Percentiles rank a stretch among this genome's conserved stretches.
Conservation (phyloP, 1,140 invertebrate species). For the Metaphire vulgaris region DNA sequence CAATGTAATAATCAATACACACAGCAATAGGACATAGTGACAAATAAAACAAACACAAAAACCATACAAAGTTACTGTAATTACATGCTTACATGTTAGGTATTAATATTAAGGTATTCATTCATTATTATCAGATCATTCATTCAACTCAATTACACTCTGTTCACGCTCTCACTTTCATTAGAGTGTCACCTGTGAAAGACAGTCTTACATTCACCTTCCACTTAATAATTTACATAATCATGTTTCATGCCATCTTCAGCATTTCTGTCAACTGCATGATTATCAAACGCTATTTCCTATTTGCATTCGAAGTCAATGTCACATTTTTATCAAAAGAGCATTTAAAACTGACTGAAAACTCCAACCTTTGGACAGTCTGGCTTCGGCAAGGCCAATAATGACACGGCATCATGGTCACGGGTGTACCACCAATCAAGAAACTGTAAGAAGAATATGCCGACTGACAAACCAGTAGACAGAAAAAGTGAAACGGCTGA, state of each 20-base stretch:
- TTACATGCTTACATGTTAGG: too few species aligned
- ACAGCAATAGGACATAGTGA: neutral
- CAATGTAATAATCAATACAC: neutral
- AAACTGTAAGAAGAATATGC: neutral
- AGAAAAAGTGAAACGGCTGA: neutral
- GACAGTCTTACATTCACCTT: neutral
- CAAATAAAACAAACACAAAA: neutral
- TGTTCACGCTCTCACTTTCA: too few species aligned
- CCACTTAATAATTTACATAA: neutral
- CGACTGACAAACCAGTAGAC: neutral
- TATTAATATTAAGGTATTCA: too few species aligned
- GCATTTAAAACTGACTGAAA: neutral
- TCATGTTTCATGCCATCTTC: neutral
- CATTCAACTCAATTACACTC: too few species aligned
- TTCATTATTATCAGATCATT: too few species aligned
- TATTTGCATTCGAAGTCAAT: too few species aligned
- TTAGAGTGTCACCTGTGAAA: neutral
- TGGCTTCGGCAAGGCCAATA: neutral
- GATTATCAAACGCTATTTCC: neutral
- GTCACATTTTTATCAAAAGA: too few species aligned
- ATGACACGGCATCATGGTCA: neutral
- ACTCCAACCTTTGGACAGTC: neutral
- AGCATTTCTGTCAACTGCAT: neutral
- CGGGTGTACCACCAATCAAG: neutral
- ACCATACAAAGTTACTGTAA: too few species aligned